These are phyloP conservation scores for Mesopsocus fuscifrons DNA, from an alignment of 2,888 invertebrate species.

Conservation along the genomic window DNA sequence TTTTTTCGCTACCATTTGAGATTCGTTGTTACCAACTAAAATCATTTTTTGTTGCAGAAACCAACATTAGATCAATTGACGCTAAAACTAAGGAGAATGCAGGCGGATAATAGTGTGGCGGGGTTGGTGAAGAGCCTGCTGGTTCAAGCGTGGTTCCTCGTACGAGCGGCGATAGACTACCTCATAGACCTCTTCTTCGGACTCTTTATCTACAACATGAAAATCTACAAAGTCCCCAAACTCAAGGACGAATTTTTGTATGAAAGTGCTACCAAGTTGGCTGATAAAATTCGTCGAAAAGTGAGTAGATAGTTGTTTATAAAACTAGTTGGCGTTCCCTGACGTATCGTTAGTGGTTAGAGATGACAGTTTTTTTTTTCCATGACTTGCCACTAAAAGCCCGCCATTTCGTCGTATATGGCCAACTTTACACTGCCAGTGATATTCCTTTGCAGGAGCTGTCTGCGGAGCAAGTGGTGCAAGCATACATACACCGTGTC, in stretches of 20 bases:
- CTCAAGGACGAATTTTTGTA: slow-evolving; percentile 27
- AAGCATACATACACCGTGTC: slow-evolving; percentile 56
- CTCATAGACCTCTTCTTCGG: slow-evolving; percentile 27
- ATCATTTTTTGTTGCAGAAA: slow-evolving; percentile 5
- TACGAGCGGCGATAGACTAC: slow-evolving; percentile 22
- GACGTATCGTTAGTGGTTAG: too few relatives aligned
- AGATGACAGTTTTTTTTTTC: too few relatives aligned
- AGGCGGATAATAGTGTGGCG: neutral
- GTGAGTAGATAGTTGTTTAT: too few relatives aligned
- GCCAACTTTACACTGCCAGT: too few relatives aligned
- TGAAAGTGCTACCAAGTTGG: slow-evolving; percentile 46
- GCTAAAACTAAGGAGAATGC: neutral
- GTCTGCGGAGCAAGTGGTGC: slow-evolving; percentile 47
- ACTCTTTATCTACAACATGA: slow-evolving; percentile 24
- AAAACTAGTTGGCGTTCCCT: too few relatives aligned
- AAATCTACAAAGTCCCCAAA: slow-evolving; percentile 24
- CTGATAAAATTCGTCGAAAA: slow-evolving; percentile 39
- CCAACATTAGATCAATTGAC: neutral
- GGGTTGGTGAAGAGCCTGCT: slow-evolving; percentile 6
- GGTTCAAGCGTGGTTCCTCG: slow-evolving; percentile 10
- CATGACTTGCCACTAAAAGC: too few relatives aligned
- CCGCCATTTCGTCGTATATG: too few relatives aligned
- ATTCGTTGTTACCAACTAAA: too few relatives aligned
- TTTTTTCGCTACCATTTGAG: too few relatives aligned
- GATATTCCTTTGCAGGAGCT: slow-evolving; percentile 24